Percentiles rank a stretch among this genome's conserved stretches.
Evolutionary conservation across 2,113 vertebrate species (phyloP).

Genomic region (Notothenia rossii): DNA sequence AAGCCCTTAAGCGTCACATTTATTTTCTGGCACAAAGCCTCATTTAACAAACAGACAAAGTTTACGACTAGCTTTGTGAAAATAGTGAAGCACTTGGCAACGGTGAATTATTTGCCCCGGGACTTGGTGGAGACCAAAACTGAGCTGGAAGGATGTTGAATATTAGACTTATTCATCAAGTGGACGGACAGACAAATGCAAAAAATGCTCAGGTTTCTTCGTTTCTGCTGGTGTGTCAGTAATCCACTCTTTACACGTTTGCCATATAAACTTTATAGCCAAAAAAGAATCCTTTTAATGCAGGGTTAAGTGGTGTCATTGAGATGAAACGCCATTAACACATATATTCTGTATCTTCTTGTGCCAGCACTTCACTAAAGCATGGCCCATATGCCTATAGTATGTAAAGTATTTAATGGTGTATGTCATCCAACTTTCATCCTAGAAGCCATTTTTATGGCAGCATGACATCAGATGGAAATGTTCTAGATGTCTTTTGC

Average conservation of each 20-base stretch:
- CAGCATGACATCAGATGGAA: not conserved
- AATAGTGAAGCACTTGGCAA: too few relatives aligned
- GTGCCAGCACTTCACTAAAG: slow-evolving; percentile 8
- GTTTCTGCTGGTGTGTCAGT: not conserved
- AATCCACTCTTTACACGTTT: not conserved
- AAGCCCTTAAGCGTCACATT: not conserved
- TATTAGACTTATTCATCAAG: not conserved
- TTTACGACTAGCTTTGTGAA: not conserved
- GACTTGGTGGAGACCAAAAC: slow-evolving; percentile 2
- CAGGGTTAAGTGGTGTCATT: slow-evolving; percentile 10
- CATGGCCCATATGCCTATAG: not conserved
- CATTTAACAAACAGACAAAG: not conserved
- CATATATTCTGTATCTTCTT: slow-evolving; percentile 13
- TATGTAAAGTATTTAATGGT: slow-evolving; percentile 6
- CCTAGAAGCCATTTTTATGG: slow-evolving; percentile 4
- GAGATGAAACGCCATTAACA: not conserved
- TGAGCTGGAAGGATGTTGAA: not conserved
- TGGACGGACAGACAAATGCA: not conserved
- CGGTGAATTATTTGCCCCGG: not conserved
- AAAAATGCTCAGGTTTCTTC: not conserved
- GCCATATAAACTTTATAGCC: not conserved
- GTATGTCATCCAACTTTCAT: not conserved
- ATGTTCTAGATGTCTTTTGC: not conserved
- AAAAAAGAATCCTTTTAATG: not conserved
- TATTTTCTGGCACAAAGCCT: not conserved